These are phyloP conservation scores for Erythrocercus mccallii DNA, from an alignment of 2,113 vertebrate genomes.

Conservation along the genomic window DNA sequence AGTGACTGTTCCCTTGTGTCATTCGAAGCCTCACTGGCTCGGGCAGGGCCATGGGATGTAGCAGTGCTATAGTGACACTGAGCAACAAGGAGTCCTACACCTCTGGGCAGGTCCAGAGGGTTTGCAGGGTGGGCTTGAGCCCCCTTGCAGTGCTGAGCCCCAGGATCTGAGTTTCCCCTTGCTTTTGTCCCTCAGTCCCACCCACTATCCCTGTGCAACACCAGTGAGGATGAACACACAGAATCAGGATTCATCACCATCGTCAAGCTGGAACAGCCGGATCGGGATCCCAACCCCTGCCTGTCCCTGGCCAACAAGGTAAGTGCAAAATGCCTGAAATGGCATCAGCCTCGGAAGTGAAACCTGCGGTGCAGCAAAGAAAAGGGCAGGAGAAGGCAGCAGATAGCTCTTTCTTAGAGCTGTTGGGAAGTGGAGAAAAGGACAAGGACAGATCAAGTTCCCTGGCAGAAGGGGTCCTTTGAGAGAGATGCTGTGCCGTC, in stretches of 20 bases:
- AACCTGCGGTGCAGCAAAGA: background rate
- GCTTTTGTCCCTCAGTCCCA: slow-evolving; percentile 82
- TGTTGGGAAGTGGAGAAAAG: background rate
- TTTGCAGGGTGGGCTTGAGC: background rate
- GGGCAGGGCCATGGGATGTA: background rate
- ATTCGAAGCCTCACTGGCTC: background rate
- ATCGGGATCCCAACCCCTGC: slow-evolving; percentile 85
- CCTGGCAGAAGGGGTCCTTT: background rate
- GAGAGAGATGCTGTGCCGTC: background rate
- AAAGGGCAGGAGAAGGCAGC: background rate
- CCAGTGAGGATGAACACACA: slow-evolving; percentile 93
- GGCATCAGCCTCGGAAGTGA: background rate
- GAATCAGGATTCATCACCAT: slow-evolving; percentile 92
- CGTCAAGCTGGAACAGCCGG: slow-evolving; percentile 90
- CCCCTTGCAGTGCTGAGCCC: background rate
- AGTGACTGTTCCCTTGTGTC: background rate
- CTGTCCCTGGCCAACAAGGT: slow-evolving; percentile 92
- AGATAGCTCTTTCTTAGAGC: background rate
- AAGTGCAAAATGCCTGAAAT: background rate
- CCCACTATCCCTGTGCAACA: slow-evolving; percentile 95
- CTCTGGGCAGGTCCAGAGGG: background rate
- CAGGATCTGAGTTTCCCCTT: background rate
- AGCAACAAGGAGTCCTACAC: background rate
- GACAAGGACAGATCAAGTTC: background rate
- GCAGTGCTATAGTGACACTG: background rate